Conservation (phyloP, 2,797 vertebrate genomes). For the Enteromius viviparus region DNA sequence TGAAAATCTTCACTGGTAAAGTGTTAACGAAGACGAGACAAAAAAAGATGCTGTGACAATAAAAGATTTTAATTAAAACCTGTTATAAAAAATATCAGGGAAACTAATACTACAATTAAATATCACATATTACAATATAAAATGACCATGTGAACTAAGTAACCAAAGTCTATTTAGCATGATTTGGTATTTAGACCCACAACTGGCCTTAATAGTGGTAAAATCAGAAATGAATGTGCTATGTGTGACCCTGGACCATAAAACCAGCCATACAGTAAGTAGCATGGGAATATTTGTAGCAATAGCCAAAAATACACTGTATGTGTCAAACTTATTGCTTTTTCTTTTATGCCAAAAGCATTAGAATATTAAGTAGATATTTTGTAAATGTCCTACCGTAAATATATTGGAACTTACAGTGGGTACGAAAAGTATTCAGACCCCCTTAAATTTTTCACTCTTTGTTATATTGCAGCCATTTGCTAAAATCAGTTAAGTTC, state of each 20-base stretch:
- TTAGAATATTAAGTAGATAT: not conserved
- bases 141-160: not conserved
- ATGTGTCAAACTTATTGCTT: too few species aligned
- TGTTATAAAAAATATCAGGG: not conserved
- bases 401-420: not conserved
- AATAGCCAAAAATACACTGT: too few species aligned
- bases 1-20: conserved; percentile 32
- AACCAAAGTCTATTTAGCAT: not conserved
- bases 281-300: not conserved
- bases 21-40: conserved; percentile 52
- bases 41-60: not conserved
- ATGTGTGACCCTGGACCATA: not conserved
- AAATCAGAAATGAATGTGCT: not conserved
- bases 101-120: not conserved
- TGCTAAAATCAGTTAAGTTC: too few species aligned
- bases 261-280: too few species aligned
- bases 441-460: too few species aligned
- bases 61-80: not conserved
- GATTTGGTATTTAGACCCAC: not conserved
- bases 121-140: too few species aligned
- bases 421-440: too few species aligned
- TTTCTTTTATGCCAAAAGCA: too few species aligned
- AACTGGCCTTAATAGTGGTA: not conserved
- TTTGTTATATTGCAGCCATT: too few species aligned
- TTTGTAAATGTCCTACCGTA: not conserved